These are phyloP conservation scores for Drosophila ochracea DNA, from an alignment of 2,888 invertebrate species.

Conservation along the genomic window DNA sequence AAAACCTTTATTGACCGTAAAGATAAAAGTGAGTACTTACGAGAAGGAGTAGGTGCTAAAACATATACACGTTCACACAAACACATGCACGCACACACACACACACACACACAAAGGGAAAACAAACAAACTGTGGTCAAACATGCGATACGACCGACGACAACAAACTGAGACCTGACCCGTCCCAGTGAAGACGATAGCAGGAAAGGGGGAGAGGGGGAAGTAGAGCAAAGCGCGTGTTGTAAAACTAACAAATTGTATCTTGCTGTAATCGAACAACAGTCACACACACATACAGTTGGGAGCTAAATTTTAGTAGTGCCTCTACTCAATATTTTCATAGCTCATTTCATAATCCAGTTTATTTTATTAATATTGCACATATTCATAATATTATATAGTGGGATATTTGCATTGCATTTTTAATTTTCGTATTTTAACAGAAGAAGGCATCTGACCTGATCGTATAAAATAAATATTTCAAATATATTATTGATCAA, in stretches of 20 bases:
- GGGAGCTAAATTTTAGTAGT: no score
- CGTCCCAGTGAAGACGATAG: slow-evolving; percentile 23
- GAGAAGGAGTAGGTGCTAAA: slow-evolving; percentile 71
- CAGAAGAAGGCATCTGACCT: not conserved
- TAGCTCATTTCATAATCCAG: no score
- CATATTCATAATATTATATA: not conserved
- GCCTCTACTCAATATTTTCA: no score
- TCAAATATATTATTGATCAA: not conserved
- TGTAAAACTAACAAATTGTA: slow-evolving; percentile 51
- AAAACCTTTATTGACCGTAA: slow-evolving; percentile 70
- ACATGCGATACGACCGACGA: slow-evolving; percentile 52
- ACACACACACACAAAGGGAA: slow-evolving; percentile 7
- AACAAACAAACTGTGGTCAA: slow-evolving; percentile 67
- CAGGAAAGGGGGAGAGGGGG: not conserved
- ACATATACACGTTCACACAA: slow-evolving; percentile 35
- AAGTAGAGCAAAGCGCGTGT: not conserved
- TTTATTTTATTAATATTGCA: not conserved
- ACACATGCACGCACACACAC: not conserved
- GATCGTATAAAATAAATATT: not conserved
- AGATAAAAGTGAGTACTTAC: slow-evolving; percentile 70
- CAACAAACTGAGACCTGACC: slow-evolving; percentile 31
- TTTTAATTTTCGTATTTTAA: not conserved
- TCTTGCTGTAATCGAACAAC: slow-evolving; percentile 13
- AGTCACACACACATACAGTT: not conserved
- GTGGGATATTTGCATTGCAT: not conserved